Evolutionary conservation across 2,113 vertebrate genomes (phyloP), one percentile per base, ranked within the genome.

Genomic region (Monopterus albus): DNA sequence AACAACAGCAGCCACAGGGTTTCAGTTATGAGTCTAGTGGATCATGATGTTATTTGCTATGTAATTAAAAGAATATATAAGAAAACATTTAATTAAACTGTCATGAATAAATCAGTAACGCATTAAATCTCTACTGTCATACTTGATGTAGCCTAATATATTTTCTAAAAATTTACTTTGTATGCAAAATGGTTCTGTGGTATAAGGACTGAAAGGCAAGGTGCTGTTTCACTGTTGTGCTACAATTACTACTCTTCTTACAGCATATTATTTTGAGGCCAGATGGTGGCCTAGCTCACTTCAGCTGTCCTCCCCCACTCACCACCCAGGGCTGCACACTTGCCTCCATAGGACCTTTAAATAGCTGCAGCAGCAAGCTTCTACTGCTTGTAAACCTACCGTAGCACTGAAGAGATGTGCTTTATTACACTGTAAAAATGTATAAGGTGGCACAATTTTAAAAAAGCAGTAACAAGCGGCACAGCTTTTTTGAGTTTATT

Each of bases 241-340:
- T 8, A 49, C 60, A 80, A 73, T 79, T 76, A 78, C 68, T 29
- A 20, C 53, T 65, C 13, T 53, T 57, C 29, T 75, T 36, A 43
- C 73, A 82, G 58, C 67, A 75, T 75, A 87, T 83, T 64, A 84
- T 87, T 86, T 80, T 88, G 73, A 83, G 72, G 55, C 82, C 87
- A 90, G 85, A 90, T 88, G 89, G 82, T 82, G 80, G 72, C 62
- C 71, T 23, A 61, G 67, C 75, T 81, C 70, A 29, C 39, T 38
- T 68, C 50, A 26, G 23, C 43, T 47, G 51, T 80, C 85, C 78
- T 74, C 81, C 90, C 83, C 87, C 85, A 84, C 77, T 68, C 56
- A 28, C 70, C 52, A 70, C 68, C 52, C 71, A 73, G 67, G 40
- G 43, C 71, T 79, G 42, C 21, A 71, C 52, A 62, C 65, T 74